Evolutionary conservation across 2,797 vertebrate species (phyloP), one percentile per base, ranked within the genome.

Genomic region (Alosa sapidissima): DNA sequence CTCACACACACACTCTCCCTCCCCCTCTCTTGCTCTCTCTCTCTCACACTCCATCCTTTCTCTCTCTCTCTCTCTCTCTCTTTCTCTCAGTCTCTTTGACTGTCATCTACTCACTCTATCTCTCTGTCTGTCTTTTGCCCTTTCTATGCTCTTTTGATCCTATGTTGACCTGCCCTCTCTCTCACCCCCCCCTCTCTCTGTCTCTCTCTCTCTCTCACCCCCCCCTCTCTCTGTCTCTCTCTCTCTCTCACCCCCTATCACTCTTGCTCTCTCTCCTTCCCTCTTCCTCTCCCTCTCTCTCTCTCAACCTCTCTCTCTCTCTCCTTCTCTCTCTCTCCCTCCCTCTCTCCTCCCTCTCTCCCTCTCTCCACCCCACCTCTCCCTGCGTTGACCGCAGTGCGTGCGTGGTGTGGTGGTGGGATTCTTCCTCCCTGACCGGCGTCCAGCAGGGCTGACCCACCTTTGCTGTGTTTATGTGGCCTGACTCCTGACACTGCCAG

Each of bases 1-100:
- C 36, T 52, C 48, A 51, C 82, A 83, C 82, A 60, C 60, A 36
- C 16, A 58, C 62, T 86, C 51, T 85, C 81, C 8, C 5, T 68
- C 14, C 4, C 28, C 28, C 28, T 28, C 28, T 28, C 28, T 28
- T 28, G 28, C 33, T 68, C 2, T 11, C 8, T 36, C 62, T 68
- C 10, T 36, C 62, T 68, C 28, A 28, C 24, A 14, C 33, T 14
- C 24, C 65, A 7, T 1, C 5, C 33, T 41, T 9, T 72, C 65
- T 16, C 3, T 41, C 33, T 72, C 11, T 72, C 33, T 72, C 1
- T 36, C 11, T 72, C 11, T 72, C 33, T 72, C 3, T 36, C 11
- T 11, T 33, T 14, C 3, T 41, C 13, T 1, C 3, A 41, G 33
- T 72, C 13, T 16, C 14, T 41, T 0, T 28, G 28, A 28, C 28